phyloP scores from a whole-genome alignment of 2,113 vertebrate genomes.

The Triplophysa tibetana region DNA sequence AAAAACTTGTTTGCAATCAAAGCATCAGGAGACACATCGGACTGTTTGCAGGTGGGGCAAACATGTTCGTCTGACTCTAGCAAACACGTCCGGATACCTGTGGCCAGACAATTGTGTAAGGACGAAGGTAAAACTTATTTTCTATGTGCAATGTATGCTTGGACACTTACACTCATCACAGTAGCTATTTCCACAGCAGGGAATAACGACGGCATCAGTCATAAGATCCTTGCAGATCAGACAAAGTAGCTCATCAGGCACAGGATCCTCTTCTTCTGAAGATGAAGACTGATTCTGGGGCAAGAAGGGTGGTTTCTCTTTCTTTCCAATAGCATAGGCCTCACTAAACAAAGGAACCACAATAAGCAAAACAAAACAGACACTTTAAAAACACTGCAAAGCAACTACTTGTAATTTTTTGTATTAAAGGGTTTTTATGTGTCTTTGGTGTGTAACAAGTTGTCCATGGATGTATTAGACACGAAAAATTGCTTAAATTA shows the following conservation, averaged over 20 bases:
- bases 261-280: slow-evolving; percentile 83
- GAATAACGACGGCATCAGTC: slow-evolving; percentile 94
- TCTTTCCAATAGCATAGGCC: slow-evolving; percentile 95
- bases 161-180: slow-evolving; percentile 93
- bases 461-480: too few species aligned
- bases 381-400: background rate
- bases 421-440: background rate
- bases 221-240: slow-evolving; percentile 93
- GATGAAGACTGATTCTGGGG: slow-evolving; percentile 79
- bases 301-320: slow-evolving; percentile 91
- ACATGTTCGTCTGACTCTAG: slow-evolving; percentile 93
- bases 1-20: slow-evolving; percentile 97
- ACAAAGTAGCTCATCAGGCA: slow-evolving; percentile 91
- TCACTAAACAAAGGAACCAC: slow-evolving; percentile 70
- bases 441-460: too few species aligned
- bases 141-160: background rate
- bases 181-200: slow-evolving; percentile 98
- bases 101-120: background rate
- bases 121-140: background rate
- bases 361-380: background rate
- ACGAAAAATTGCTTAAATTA: too few species aligned
- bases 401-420: too few species aligned
- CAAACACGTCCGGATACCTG: slow-evolving; percentile 92
- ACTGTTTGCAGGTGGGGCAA: slow-evolving; percentile 90
- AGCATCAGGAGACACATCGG: slow-evolving; percentile 91